Percentiles rank a stretch among this genome's conserved stretches.
Evolutionary conservation across 2,113 vertebrate species (phyloP).

Genomic region (Tauraco erythrolophus): DNA sequence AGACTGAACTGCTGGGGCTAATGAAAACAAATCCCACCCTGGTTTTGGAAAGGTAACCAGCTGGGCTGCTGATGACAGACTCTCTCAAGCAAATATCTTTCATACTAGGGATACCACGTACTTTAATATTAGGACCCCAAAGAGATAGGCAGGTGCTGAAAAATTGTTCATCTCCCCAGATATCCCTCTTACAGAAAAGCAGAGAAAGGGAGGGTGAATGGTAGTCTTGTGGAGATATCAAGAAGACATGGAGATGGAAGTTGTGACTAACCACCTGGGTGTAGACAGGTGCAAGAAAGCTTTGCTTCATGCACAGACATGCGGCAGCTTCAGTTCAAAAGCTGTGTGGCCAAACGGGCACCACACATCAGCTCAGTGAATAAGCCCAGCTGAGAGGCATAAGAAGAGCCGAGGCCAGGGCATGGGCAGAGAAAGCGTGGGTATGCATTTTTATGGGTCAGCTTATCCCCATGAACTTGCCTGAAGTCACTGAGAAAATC

Average conservation of each 20-base stretch:
- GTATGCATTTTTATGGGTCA: not conserved
- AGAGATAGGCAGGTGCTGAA: not conserved
- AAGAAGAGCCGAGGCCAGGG: not conserved
- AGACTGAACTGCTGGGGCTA: not conserved
- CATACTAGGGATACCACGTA: not conserved
- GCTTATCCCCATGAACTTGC: not conserved
- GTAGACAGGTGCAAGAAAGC: not conserved
- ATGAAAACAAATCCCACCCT: not conserved
- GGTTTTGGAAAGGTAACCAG: constrained; percentile 2
- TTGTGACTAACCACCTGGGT: not conserved
- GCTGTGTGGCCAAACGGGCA: not conserved
- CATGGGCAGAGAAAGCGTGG: not conserved
- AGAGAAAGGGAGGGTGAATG: not conserved
- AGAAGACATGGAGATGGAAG: not conserved
- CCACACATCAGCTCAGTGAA: not conserved
- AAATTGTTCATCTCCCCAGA: not conserved
- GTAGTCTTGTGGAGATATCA: not conserved
- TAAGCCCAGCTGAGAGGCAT: not conserved
- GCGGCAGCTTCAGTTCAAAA: not conserved
- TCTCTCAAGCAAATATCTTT: not conserved
- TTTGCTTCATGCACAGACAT: not conserved
- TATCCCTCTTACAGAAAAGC: not conserved
- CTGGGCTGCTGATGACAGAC: not conserved
- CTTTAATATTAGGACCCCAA: not conserved
- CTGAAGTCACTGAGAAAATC: not conserved